Evolutionary conservation across 2,888 invertebrate genomes (phyloP), one percentile per base, ranked within the genome.

Genomic region (Caenorhabditis plicata): DNA sequence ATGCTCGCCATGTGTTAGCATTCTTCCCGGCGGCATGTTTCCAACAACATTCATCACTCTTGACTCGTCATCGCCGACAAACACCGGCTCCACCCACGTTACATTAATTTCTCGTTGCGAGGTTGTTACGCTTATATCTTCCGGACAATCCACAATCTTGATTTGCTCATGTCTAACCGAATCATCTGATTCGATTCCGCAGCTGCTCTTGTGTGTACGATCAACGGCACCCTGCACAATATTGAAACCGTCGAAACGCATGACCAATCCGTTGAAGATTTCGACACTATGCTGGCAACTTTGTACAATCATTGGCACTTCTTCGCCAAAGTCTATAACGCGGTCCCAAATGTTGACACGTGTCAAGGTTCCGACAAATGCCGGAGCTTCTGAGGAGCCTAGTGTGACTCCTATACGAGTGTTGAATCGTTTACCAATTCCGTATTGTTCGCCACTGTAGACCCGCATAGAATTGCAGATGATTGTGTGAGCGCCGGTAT

Each of bases 401-500:
- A 65, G 26, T 2, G 61, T 54, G 22, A 65, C 39, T 7, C 51
- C 48, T 17, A 46, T 27, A 47, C 13, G 4, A 13, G 89, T 86
- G 26, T 92, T 90, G 73, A 93, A 82, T 69, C 86, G 86, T 78
- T 89, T 86, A 75, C 91, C 91, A 77, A 88, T 87, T 27, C 89
- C 91, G 74, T 92, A 93, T 61, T 90, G 90, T 82, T 90, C 90
- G 64, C 90, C 87, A 82, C 90, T 91, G 82, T 91, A 93, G 26
- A 93, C 91, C 66, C 94, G 91, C 42, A 94, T 86, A 36, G 93
- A 92, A 85, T 95, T 93, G n/a, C 93, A 93, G 44, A 93, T 90
- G 22, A 95, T 85, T 49, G 90, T 90, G 38, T 94, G 84, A 81
- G 89, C 88, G 19, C 92, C 92, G 49, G 88, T 88, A 32, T 92